phyloP scores from a whole-genome alignment of 2,113 vertebrate genomes.

The Vicugna pacos region DNA sequence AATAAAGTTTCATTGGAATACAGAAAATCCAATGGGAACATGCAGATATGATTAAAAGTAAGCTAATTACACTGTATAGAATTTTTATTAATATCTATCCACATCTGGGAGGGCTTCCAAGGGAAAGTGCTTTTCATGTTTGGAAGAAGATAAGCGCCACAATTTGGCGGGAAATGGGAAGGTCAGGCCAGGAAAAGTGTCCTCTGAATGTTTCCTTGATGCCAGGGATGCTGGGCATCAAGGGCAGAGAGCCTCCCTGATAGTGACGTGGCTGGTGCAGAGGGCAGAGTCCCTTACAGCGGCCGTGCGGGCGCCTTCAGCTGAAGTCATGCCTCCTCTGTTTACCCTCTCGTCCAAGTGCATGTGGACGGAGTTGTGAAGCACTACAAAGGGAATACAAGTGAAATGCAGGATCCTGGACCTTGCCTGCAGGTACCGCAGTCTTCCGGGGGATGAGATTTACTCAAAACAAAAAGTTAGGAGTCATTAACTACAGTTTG shows the following conservation, averaged over 20 bases:
- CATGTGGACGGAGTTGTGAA: background rate
- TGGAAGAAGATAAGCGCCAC: background rate
- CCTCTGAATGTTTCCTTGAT: accelerated
- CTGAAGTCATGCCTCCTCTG: background rate
- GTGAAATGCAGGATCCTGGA: background rate
- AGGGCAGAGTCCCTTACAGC: too few relatives aligned
- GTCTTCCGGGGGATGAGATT: background rate
- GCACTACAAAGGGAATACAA: too few relatives aligned
- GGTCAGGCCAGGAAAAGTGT: background rate
- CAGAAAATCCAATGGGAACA: background rate
- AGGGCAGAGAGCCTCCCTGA: background rate
- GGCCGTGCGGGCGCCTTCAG: background rate
- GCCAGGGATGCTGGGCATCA: background rate
- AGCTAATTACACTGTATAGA: background rate
- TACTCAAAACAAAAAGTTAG: background rate
- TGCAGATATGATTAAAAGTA: background rate
- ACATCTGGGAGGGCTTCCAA: background rate
- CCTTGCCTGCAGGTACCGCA: background rate
- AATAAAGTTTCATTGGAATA: background rate
- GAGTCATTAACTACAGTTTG: background rate
- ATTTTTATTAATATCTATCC: background rate
- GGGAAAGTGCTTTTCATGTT: background rate
- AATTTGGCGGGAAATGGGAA: background rate
- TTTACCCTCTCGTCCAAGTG: background rate
- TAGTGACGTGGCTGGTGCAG: accelerated